Evolutionary conservation across 2,797 vertebrate genomes (phyloP).

Genomic region (Poecilia gillii): DNA sequence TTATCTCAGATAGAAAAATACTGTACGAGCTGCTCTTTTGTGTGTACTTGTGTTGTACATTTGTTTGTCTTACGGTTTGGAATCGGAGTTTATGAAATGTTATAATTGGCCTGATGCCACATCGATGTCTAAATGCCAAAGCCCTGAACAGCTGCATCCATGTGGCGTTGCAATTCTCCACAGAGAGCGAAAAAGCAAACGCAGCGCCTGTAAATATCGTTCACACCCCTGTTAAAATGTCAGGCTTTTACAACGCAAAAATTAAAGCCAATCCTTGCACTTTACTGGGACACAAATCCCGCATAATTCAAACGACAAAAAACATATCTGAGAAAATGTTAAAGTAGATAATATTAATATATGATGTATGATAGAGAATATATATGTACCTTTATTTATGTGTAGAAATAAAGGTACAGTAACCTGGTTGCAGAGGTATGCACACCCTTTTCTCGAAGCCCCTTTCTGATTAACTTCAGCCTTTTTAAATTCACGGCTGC

Average conservation of each 20-base stretch:
- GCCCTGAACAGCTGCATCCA: slow-evolving; percentile 36
- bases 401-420: not conserved
- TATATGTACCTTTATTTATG: too few relatives aligned
- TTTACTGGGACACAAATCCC: not conserved
- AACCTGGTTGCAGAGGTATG: not conserved
- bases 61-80: slow-evolving; percentile 48
- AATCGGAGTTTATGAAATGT: slow-evolving; percentile 52
- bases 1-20: slow-evolving; percentile 49
- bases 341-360: not conserved
- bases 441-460: not conserved
- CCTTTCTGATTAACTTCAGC: not conserved
- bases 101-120: slow-evolving; percentile 56
- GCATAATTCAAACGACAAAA: not conserved
- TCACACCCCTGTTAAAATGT: not conserved
- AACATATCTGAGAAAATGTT: not conserved
- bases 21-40: slow-evolving; percentile 45
- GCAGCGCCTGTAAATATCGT: not conserved
- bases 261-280: not conserved
- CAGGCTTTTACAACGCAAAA: not conserved
- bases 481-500: not conserved
- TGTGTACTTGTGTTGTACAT: slow-evolving; percentile 29
- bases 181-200: slow-evolving; percentile 7
- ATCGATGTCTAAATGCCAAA: slow-evolving; percentile 45
- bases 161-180: slow-evolving; percentile 41
- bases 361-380: not conserved